phyloP scores from a whole-genome alignment of 2,113 vertebrate species.

The Zonotrichia leucophrys region DNA sequence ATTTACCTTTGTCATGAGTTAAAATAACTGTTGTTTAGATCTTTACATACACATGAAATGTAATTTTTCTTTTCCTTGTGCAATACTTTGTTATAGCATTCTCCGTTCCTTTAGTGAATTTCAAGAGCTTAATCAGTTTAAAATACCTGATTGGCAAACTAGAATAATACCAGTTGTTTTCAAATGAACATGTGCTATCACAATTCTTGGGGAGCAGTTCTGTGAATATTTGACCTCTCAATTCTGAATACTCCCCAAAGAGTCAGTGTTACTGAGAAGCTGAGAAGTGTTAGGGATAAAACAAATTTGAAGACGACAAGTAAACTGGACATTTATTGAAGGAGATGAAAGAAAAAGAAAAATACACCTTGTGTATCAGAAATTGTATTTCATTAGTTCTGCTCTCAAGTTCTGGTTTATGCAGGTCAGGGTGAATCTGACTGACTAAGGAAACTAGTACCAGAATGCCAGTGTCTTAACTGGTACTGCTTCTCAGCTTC shows the following conservation, averaged over 20 bases:
- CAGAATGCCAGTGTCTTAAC: not conserved
- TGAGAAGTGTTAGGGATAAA: not conserved
- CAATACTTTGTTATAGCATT: not conserved
- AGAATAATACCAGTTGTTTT: not conserved
- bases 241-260: not conserved
- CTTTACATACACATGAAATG: not conserved
- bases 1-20: not conserved
- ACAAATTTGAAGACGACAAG: not conserved
- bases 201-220: not conserved
- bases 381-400: not conserved
- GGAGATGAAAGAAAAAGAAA: not conserved
- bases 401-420: not conserved
- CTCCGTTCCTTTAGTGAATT: not conserved
- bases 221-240: not conserved
- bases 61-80: not conserved
- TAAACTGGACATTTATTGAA: not conserved
- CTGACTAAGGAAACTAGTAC: not conserved
- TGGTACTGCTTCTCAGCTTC: not conserved
- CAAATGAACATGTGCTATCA: not conserved
- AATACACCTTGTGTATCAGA: not conserved
- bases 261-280: not conserved
- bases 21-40: not conserved
- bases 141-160: not conserved
- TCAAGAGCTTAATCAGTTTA: not conserved
- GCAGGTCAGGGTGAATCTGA: not conserved